phyloP scores from a whole-genome alignment of 2,888 invertebrate species.

The Galerucella nymphaeae region DNA sequence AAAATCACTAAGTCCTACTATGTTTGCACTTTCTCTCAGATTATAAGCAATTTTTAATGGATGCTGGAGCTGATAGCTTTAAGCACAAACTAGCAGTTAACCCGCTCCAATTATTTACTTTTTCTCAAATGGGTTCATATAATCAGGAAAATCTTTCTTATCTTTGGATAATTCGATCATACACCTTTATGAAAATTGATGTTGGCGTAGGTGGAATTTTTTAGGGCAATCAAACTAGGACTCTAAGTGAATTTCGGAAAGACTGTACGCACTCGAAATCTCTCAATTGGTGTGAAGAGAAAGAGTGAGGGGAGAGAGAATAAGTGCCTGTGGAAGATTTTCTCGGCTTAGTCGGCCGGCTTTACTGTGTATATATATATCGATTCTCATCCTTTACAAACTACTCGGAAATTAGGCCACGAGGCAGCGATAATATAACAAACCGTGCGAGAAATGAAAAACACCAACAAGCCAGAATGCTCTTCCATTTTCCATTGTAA shows the following conservation, averaged over 20 bases:
- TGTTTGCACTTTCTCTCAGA: too few species aligned
- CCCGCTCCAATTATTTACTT: too few species aligned
- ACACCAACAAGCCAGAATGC: constrained; percentile 39
- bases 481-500: constrained; percentile 33
- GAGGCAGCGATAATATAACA: constrained; percentile 35
- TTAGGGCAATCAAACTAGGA: neutral
- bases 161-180: too few species aligned
- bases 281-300: constrained; percentile 22
- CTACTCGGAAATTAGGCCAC: constrained; percentile 41
- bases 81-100: too few species aligned
- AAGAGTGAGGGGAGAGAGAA: constrained; percentile 5
- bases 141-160: too few species aligned
- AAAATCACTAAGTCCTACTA: too few species aligned
- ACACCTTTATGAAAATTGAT: neutral
- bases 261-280: constrained; percentile 30
- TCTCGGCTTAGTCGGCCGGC: constrained; percentile 16
- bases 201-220: constrained; percentile 8
- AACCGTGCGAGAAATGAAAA: constrained; percentile 42
- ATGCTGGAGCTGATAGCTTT: too few species aligned
- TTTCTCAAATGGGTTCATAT: too few species aligned
- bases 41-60: too few species aligned
- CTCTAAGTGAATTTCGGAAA: constrained; percentile 23
- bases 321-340: constrained; percentile 23
- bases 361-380: constrained; percentile 21
- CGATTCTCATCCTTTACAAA: constrained; percentile 29